These are phyloP conservation scores for Pygathrix nemaeus DNA, from an alignment of 2,113 vertebrate genomes.

Conservation along the genomic window DNA sequence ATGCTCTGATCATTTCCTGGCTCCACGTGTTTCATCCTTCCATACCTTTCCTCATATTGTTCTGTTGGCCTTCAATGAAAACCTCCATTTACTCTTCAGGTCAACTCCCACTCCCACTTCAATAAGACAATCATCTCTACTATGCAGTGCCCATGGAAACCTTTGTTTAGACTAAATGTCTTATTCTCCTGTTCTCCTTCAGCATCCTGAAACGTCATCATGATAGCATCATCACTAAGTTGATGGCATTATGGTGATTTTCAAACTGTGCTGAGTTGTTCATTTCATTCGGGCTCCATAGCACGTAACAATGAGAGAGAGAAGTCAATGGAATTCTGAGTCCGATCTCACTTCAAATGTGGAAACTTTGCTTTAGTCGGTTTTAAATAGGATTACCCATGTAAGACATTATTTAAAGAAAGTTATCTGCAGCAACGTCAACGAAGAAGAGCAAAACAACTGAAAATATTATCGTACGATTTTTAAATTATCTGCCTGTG, in stretches of 20 bases:
- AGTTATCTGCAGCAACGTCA: neutral
- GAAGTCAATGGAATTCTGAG: neutral
- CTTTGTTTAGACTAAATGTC: neutral
- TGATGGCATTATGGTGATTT: neutral
- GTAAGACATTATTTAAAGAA: neutral
- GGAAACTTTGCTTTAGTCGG: neutral
- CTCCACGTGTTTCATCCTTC: neutral
- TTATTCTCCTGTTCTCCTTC: neutral
- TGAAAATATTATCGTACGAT: neutral
- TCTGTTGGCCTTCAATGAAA: neutral
- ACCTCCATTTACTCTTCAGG: neutral
- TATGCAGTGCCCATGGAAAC: neutral
- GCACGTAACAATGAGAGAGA: neutral
- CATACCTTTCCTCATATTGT: neutral
- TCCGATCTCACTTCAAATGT: neutral
- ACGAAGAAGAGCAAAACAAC: neutral
- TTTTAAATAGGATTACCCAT: neutral
- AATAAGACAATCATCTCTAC: neutral
- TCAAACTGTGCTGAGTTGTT: neutral
- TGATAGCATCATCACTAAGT: neutral
- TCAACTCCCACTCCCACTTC: neutral
- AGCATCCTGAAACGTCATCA: neutral
- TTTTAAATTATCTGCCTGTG: neutral
- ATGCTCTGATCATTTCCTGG: neutral
- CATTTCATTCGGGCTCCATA: neutral